phyloP scores from a whole-genome alignment of 2,113 vertebrate genomes.

The Sceloporus tristichus region DNA sequence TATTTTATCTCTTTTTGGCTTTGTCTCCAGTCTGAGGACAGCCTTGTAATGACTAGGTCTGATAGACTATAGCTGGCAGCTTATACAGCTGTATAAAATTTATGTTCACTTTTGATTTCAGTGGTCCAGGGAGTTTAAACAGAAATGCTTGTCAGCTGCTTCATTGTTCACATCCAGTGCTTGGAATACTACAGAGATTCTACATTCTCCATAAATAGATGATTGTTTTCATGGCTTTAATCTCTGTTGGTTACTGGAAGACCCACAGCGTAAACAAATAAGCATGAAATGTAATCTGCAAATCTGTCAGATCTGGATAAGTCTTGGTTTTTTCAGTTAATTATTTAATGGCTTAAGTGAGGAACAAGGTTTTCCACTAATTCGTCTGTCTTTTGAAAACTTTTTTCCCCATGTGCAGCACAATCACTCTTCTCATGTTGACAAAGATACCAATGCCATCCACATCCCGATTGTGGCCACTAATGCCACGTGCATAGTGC shows the following conservation, averaged over 20 bases:
- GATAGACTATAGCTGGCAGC: not conserved
- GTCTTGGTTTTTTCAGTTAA: not conserved
- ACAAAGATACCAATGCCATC: slow-evolving; percentile 28
- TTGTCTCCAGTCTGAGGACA: not conserved
- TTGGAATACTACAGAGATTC: slow-evolving; percentile 11
- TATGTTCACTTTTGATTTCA: not conserved
- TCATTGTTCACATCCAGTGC: slow-evolving; percentile 26
- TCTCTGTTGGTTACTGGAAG: slow-evolving; percentile 28
- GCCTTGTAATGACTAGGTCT: slow-evolving; percentile 5
- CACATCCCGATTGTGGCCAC: slow-evolving; percentile 75
- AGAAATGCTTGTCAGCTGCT: slow-evolving; percentile 16
- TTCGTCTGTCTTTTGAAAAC: not conserved
- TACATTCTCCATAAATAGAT: slow-evolving; percentile 39
- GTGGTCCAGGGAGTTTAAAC: accelerated
- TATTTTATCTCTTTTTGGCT: slow-evolving; percentile 5
- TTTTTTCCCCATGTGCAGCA: slow-evolving; percentile 56
- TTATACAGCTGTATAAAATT: not conserved
- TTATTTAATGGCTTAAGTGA: not conserved
- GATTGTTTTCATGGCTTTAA: not conserved
- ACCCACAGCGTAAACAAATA: not conserved
- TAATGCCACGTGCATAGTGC: slow-evolving; percentile 86
- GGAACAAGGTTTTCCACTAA: accelerated
- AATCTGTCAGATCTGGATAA: not conserved
- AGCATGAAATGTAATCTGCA: not conserved
- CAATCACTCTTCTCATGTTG: slow-evolving; percentile 40